These are phyloP conservation scores for Heteromurus nitidus DNA, from an alignment of 2,888 invertebrate genomes.

Conservation along the genomic window DNA sequence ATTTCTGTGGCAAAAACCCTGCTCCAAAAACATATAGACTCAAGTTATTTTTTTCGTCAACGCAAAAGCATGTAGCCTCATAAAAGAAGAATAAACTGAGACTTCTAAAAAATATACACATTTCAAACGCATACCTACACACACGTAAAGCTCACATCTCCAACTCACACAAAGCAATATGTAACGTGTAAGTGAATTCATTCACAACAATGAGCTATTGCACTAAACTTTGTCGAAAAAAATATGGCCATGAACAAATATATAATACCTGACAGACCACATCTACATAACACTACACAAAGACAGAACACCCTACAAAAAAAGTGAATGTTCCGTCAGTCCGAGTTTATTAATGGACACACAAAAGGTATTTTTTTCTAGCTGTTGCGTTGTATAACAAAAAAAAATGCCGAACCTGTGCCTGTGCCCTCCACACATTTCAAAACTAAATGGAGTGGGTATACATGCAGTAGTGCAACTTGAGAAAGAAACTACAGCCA, in stretches of 20 bases:
- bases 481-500: not conserved
- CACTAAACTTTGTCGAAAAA: too few relatives aligned
- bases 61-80: not conserved
- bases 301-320: not conserved
- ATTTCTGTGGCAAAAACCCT: not conserved
- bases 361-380: not conserved
- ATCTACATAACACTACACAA: not conserved
- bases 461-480: not conserved
- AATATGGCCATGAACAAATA: too few relatives aligned
- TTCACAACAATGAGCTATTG: too few relatives aligned
- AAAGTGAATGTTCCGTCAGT: not conserved
- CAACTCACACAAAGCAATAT: too few relatives aligned
- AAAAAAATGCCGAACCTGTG: not conserved
- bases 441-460: not conserved
- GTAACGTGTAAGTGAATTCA: too few relatives aligned
- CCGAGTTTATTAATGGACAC: not conserved
- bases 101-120: not conserved
- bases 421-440: too few relatives aligned
- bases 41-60: not conserved
- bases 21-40: not conserved
- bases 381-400: not conserved
- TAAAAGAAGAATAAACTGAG: not conserved
- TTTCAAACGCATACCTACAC: not conserved
- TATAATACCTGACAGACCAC: not conserved
- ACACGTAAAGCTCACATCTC: not conserved